Conservation (phyloP, 35 echinoderm and acorn worm genomes). For the Chiridota heheva region DNA sequence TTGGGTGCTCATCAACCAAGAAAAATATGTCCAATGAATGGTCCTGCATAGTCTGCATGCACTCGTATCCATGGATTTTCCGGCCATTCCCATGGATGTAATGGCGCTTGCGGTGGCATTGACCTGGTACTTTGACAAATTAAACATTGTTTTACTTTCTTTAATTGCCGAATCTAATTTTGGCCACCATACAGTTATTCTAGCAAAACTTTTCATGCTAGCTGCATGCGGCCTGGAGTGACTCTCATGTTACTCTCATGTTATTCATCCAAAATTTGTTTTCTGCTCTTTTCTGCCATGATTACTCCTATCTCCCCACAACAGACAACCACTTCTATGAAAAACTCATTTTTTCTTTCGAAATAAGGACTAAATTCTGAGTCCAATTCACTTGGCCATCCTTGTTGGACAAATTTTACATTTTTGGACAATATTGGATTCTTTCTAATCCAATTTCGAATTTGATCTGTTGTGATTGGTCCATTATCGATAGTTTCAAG, state of each 20-base stretch:
- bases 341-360: too few species aligned
- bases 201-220: slow-evolving; percentile 42
- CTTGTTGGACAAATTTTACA: slow-evolving; percentile 18
- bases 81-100: slow-evolving; percentile 68
- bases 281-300: too few species aligned
- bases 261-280: slow-evolving; percentile 36
- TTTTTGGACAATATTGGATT: slow-evolving; percentile 14
- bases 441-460: not conserved
- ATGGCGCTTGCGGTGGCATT: slow-evolving; percentile 37
- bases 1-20: too few species aligned
- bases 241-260: slow-evolving; percentile 40
- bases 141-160: slow-evolving; percentile 22
- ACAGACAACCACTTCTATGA: too few species aligned
- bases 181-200: slow-evolving; percentile 49
- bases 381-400: slow-evolving; percentile 37
- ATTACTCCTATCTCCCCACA: too few species aligned
- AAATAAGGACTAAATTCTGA: too few species aligned
- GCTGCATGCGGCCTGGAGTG: too few species aligned
- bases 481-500: slow-evolving; percentile 1
- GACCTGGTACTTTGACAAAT: slow-evolving; percentile 16
- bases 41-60: slow-evolving; percentile 72
- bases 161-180: slow-evolving; percentile 40
- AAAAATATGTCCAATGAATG: slow-evolving; percentile 47
- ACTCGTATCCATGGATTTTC: slow-evolving; percentile 41
- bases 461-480: not conserved